These are phyloP conservation scores for Leptothorax acervorum DNA, from an alignment of 2,888 invertebrate species.

Conservation along the genomic window DNA sequence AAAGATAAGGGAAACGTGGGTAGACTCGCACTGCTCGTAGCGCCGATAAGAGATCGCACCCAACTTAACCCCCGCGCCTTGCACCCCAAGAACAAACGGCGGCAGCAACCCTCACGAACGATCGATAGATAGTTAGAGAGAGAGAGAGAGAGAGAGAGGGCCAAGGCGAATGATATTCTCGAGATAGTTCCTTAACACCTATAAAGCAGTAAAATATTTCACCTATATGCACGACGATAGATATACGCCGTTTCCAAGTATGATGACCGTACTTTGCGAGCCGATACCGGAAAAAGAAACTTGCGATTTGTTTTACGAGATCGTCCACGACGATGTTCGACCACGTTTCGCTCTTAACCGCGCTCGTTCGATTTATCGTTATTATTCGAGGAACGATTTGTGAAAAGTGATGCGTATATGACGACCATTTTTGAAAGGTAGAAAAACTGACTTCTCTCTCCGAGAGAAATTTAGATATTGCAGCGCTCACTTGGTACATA, in stretches of 20 bases:
- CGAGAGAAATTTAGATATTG: background rate
- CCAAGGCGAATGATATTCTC: constrained; percentile 48
- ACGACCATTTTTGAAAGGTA: background rate
- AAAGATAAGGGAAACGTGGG: constrained; percentile 82
- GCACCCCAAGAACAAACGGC: constrained; percentile 68
- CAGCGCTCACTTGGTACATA: background rate
- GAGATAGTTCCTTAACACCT: constrained; percentile 40
- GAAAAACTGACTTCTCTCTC: background rate
- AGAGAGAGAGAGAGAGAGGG: background rate
- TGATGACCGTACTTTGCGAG: constrained; percentile 46
- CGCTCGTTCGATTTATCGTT: constrained; percentile 33
- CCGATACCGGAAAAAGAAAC: constrained; percentile 52
- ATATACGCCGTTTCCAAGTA: constrained; percentile 52
- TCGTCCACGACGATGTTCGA: constrained; percentile 32
- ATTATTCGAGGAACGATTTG: constrained; percentile 34
- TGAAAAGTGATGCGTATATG: background rate
- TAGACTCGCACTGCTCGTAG: constrained; percentile 79
- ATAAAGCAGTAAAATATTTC: constrained; percentile 51
- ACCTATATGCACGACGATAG: constrained; percentile 47
- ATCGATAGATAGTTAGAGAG: background rate
- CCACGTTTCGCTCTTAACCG: constrained; percentile 23
- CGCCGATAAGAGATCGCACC: constrained; percentile 82
- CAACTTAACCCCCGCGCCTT: constrained; percentile 78
- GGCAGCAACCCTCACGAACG: constrained; percentile 25
- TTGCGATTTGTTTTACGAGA: constrained; percentile 53